Conservation (phyloP, 2,888 invertebrate genomes). For the Mesochorus sp. region DNA sequence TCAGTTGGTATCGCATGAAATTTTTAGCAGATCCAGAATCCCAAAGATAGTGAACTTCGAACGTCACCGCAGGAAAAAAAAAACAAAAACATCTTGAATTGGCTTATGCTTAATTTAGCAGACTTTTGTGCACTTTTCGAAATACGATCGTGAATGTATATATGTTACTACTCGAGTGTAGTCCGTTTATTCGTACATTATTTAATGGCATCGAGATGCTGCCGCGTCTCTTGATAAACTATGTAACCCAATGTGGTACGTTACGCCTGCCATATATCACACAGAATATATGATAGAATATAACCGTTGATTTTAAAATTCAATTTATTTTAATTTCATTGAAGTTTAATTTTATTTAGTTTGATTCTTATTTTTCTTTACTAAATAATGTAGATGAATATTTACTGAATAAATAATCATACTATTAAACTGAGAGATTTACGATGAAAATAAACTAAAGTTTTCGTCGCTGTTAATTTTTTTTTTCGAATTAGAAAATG, state of each 20-base stretch:
- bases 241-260: too few species aligned
- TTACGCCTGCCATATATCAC: neutral
- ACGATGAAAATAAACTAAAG: neutral
- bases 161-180: neutral
- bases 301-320: too few species aligned
- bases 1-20: neutral
- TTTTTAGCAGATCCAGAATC: too few species aligned
- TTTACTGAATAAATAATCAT: neutral
- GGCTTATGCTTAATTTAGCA: neutral
- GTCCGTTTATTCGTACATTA: neutral
- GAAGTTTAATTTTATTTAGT: too few species aligned
- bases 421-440: neutral
- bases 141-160: neutral
- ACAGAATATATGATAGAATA: neutral
- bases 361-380: neutral
- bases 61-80: too few species aligned
- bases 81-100: neutral
- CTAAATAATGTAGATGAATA: too few species aligned
- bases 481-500: neutral
- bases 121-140: neutral
- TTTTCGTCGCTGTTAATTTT: neutral
- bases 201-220: neutral
- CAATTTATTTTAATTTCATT: too few species aligned
- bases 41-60: neutral
- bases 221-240: too few species aligned